A percentile compares a stretch with the other conserved stretches of the same genome.
phyloP scores from a whole-genome alignment of 2,888 invertebrate genomes.

The Amorpha juglandis region DNA sequence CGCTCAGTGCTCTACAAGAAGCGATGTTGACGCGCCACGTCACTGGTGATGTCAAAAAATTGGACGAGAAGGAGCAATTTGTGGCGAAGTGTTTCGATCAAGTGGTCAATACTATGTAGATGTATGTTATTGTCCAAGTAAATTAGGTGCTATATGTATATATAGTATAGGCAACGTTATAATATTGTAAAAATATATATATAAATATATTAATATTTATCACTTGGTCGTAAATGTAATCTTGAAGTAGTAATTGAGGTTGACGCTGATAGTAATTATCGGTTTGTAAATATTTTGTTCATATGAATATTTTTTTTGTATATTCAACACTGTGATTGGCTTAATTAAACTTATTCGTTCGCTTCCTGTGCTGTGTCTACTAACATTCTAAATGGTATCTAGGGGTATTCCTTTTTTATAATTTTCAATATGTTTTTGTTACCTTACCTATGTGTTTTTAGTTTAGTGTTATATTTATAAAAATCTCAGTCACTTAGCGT shows the following conservation, averaged over 20 bases:
- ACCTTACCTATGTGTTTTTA: slow-evolving; percentile 61
- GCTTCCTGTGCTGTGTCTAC: slow-evolving; percentile 43
- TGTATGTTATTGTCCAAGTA: slow-evolving; percentile 31
- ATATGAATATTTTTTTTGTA: slow-evolving; percentile 36
- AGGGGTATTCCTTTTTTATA: slow-evolving; percentile 45
- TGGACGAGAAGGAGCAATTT: slow-evolving; percentile 85
- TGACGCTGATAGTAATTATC: slow-evolving; percentile 32
- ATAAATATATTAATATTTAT: slow-evolving; percentile 38
- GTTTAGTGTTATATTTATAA: slow-evolving; percentile 62
- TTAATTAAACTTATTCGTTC: slow-evolving; percentile 31
- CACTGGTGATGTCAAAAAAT: slow-evolving; percentile 59
- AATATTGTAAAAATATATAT: slow-evolving; percentile 23
- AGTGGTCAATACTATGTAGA: slow-evolving; percentile 83
- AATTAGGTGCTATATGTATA: slow-evolving; percentile 44
- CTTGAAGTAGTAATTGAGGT: slow-evolving; percentile 32
- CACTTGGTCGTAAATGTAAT: slow-evolving; percentile 43
- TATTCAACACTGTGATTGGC: slow-evolving; percentile 26
- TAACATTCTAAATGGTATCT: slow-evolving; percentile 43
- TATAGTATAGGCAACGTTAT: background rate
- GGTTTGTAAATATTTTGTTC: slow-evolving; percentile 41
- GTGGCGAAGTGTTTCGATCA: slow-evolving; percentile 86
- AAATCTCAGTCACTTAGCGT: slow-evolving; percentile 39
- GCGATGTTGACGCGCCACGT: slow-evolving; percentile 74
- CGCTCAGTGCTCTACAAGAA: slow-evolving; percentile 84
- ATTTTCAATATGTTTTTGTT: slow-evolving; percentile 52